Evolutionary conservation across 2,113 vertebrate species (phyloP).

Genomic region (Syngnathus scovelli): DNA sequence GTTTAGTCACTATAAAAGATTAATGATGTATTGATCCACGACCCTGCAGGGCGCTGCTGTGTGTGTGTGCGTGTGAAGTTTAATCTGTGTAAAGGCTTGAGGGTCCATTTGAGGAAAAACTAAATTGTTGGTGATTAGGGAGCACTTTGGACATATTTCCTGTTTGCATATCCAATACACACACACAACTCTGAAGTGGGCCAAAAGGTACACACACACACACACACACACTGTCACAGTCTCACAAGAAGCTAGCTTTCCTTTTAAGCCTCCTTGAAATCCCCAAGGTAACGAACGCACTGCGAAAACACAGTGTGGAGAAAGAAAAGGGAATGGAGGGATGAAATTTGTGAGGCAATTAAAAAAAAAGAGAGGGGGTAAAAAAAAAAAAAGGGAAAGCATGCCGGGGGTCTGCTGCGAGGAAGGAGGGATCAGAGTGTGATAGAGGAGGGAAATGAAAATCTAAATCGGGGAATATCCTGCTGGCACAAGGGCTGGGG

Average conservation of each 20-base stretch:
- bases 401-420: constrained; percentile 51
- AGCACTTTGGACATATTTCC: constrained; percentile 36
- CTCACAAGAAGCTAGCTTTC: constrained; percentile 41
- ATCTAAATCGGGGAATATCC: constrained; percentile 71
- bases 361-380: not conserved
- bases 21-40: constrained; percentile 69
- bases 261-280: constrained; percentile 69
- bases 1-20: constrained; percentile 73
- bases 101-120: constrained; percentile 38
- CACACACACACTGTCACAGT: constrained; percentile 32
- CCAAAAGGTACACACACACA: constrained; percentile 30
- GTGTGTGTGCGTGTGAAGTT: not conserved
- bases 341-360: constrained; percentile 64
- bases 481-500: constrained; percentile 61
- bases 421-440: constrained; percentile 64
- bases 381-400: constrained; percentile 25
- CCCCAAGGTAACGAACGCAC: constrained; percentile 56
- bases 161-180: constrained; percentile 36
- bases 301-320: constrained; percentile 67
- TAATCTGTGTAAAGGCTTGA: constrained; percentile 29
- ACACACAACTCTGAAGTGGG: constrained; percentile 45
- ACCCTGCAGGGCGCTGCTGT: constrained; percentile 44
- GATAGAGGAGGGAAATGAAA: constrained; percentile 70
- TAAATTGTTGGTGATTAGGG: constrained; percentile 51
- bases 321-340: constrained; percentile 63